Evolutionary conservation across 2,888 invertebrate species (phyloP), one percentile per base, ranked within the genome.

Genomic region (Heliconius erato): DNA sequence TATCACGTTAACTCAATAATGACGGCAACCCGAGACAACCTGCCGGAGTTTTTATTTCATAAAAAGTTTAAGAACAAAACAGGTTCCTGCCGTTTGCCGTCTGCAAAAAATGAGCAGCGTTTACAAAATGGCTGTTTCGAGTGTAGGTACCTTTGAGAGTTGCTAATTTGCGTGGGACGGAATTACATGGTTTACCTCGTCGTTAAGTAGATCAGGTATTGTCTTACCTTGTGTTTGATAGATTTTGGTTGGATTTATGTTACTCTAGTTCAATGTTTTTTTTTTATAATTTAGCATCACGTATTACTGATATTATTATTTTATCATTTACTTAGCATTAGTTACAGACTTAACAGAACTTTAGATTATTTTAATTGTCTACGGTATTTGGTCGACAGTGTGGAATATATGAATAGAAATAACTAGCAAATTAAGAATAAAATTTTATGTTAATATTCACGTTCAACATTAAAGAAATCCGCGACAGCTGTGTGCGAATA

Each of bases 391-490:
- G 63, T 11, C 11, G n/a, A 63, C n/a, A n/a, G 63, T 28, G 28
- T 16, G 28, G 26, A n/a, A 40, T 71, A 44, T n/a, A 71, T 40
- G 11, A 12, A 16, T 26, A 26, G 26, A 72, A 72, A 44, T 72
- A 44, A 23, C n/a, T n/a, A 14, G 16, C 4, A n/a, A 0, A 71
- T 14, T 59, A 23, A n/a, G 69, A 88, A 76, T 63, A n/a, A 2
- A 3, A 12, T 76, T 35, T 76, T 59, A 49, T 54, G 28, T 32
- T 86, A 87, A 87, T 86, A 82, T 72, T 72, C 35, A 54, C 19
- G n/a, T 63, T 69, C 40, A 26, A 40, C 86, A 86, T 89, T 87
- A 89, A 91, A 92, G 92, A 92, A 92, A 89, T 89, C 88, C 92
- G 92, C 87, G 81, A 83, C 80, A 72, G 79, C 65, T 67, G 35